A percentile compares a stretch with the other conserved stretches of the same genome.
Evolutionary conservation across 2,888 invertebrate genomes (phyloP).

Genomic region (Oegoconia quadripuncta): DNA sequence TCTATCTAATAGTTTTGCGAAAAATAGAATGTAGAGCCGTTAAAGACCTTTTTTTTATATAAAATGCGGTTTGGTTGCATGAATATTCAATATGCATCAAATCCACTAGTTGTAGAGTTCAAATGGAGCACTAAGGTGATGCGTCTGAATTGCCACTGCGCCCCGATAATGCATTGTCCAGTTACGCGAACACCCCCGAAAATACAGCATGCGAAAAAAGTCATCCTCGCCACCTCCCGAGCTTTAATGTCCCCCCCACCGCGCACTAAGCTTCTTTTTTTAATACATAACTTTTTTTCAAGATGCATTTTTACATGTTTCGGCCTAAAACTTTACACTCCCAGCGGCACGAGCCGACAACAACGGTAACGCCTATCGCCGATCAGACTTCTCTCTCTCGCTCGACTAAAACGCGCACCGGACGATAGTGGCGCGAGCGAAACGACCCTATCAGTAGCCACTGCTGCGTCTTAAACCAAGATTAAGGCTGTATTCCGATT

Average conservation of each 20-base stretch:
- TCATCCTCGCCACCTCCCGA: constrained; percentile 69
- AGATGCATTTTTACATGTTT: constrained; percentile 80
- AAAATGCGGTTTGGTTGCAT: constrained; percentile 31
- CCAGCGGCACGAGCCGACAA: constrained; percentile 62
- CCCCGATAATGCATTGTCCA: constrained; percentile 76
- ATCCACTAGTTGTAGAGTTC: constrained; percentile 47
- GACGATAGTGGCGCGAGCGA: constrained; percentile 74
- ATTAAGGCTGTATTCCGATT: constrained; percentile 71
- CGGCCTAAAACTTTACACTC: constrained; percentile 80
- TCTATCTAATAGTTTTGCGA: no score
- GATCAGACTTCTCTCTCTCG: constrained; percentile 62
- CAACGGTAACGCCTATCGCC: constrained; percentile 67
- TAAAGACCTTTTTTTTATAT: constrained; percentile 21
- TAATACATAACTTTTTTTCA: constrained; percentile 80
- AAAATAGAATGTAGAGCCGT: no score
- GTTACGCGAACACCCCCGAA: constrained; percentile 72
- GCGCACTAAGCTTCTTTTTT: constrained; percentile 78
- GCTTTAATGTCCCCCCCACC: constrained; percentile 74
- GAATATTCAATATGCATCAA: no score
- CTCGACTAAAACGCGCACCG: constrained; percentile 41
- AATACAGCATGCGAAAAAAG: constrained; percentile 77
- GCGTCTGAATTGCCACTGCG: constrained; percentile 52
- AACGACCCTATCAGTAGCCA: constrained; percentile 54
- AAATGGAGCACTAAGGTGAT: constrained; percentile 67
- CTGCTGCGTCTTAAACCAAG: constrained; percentile 69